phyloP scores from a whole-genome alignment of 1,140 invertebrate species.

The Geopemphigus sp. region DNA sequence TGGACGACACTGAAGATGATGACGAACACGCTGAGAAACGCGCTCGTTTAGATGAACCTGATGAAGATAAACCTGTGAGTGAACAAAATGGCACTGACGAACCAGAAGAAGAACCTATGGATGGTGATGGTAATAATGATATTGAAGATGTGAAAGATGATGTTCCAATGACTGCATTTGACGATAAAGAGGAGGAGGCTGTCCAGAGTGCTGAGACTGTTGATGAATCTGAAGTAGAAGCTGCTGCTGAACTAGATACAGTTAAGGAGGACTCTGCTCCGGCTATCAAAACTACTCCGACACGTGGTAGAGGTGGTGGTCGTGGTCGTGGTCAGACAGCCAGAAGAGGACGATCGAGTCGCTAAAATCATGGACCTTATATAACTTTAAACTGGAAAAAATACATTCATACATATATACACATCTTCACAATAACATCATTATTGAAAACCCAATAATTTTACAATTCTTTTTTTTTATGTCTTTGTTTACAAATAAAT shows the following conservation, averaged over 20 bases:
- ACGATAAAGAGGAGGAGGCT: not conserved
- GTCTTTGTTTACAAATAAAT: not conserved
- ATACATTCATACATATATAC: not conserved
- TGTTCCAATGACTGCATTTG: not conserved
- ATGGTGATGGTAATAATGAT: not conserved
- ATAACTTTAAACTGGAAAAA: not conserved
- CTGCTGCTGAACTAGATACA: not conserved
- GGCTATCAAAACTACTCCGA: conserved; percentile 50
- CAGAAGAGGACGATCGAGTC: conserved; percentile 42
- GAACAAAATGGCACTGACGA: conserved; percentile 54
- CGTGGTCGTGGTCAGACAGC: conserved; percentile 36
- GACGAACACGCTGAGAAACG: conserved; percentile 48
- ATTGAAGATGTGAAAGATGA: not conserved
- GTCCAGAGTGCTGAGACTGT: not conserved
- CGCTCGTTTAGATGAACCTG: conserved; percentile 52
- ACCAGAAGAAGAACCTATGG: conserved; percentile 48
- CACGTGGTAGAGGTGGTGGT: conserved; percentile 28
- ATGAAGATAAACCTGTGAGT: conserved; percentile 54
- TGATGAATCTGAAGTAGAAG: not conserved
- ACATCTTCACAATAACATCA: not conserved
- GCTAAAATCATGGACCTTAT: not conserved
- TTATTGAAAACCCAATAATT: conserved; percentile 22
- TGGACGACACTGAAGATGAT: conserved; percentile 53
- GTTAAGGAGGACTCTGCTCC: conserved; percentile 50
- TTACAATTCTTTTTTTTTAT: not conserved